Evolutionary conservation across 2,113 vertebrate genomes (phyloP), one percentile per base, ranked within the genome.

Genomic region (Gracilinanus agilis): DNA sequence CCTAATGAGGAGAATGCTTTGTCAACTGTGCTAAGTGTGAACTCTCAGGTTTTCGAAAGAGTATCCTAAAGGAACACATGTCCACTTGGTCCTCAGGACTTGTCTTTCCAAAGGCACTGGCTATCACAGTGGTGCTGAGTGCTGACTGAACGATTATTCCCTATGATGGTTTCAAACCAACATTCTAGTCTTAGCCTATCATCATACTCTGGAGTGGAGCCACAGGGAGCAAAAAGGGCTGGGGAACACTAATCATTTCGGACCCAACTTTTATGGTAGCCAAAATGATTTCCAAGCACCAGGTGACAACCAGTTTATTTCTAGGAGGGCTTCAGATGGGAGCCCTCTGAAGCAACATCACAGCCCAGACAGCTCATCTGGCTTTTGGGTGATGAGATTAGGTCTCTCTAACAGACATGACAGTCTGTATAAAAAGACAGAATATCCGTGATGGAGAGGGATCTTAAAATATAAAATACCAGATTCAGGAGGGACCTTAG

Each of bases 221-320:
- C 92, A 96, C 90, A 96, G 90, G 10, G 55, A 96, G 94, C 90
- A 93, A 96, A 44, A 96, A 95, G 91, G 96, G 92, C 88, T 94
- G 90, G 34, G 94, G 96, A 96, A 90, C 55, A 93, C 16, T 91
- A 93, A 21, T 90, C 49, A 92, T 90, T 94, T 94, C 91, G 95
- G 88, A 23, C 83, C 94, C 89, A 95, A 88, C 94, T 24, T 96
- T 92, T 93, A 88, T 91, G 92, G 91, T 94, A 88, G 94, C 93
- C 93, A 96, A 90, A 92, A 49, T 0, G 0, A 93, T 96, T 40
- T 88, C 88, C 55, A 92, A 93, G 89, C 94, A 90, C 55, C 58
- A 96, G 24, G 23, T 1, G 19, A 94, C 54, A n/a, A 55, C 75
- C n/a, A 25, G 16, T 40, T 93, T 89, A 44, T 90, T 93, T 95